These are phyloP conservation scores for Periphyllus acericola DNA, from an alignment of 2,888 invertebrate species.

Conservation along the genomic window DNA sequence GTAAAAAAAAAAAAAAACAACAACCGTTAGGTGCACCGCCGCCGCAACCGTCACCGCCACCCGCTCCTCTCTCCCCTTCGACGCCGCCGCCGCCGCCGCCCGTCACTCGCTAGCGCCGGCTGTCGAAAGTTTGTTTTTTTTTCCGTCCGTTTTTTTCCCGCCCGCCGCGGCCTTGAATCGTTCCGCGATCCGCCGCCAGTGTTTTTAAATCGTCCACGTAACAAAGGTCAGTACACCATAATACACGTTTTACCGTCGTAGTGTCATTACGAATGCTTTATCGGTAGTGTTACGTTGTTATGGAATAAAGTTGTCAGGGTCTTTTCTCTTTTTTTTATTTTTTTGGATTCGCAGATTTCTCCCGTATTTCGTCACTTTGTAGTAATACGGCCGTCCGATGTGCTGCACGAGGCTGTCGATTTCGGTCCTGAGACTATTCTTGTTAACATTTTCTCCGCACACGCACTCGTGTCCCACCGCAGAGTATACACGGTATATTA, in stretches of 20 bases:
- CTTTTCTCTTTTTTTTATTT: too few species aligned
- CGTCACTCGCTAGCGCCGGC: slow-evolving; percentile 49
- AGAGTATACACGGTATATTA: too few species aligned
- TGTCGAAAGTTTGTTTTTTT: slow-evolving; percentile 57
- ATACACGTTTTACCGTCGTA: neutral
- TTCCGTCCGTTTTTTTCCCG: slow-evolving; percentile 8
- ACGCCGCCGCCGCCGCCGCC: slow-evolving; percentile 18
- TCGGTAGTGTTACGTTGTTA: too few species aligned
- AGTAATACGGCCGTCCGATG: too few species aligned
- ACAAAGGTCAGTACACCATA: slow-evolving; percentile 47
- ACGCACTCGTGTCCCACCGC: too few species aligned
- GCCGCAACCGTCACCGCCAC: neutral
- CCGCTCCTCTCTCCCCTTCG: neutral
- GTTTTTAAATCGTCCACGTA: slow-evolving; percentile 20
- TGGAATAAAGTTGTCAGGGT: too few species aligned
- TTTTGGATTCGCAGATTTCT: too few species aligned
- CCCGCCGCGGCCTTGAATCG: slow-evolving; percentile 23
- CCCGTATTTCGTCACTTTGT: too few species aligned
- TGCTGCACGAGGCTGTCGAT: too few species aligned
- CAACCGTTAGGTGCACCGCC: slow-evolving; percentile 55
- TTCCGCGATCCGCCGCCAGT: neutral
- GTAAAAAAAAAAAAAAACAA: slow-evolving; percentile 43
- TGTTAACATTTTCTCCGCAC: too few species aligned
- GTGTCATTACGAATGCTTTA: too few species aligned
- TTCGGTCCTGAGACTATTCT: too few species aligned